Evolutionary conservation across 2,888 invertebrate genomes (phyloP), one percentile per base, ranked within the genome.

Genomic region (Cordilura impudica): DNA sequence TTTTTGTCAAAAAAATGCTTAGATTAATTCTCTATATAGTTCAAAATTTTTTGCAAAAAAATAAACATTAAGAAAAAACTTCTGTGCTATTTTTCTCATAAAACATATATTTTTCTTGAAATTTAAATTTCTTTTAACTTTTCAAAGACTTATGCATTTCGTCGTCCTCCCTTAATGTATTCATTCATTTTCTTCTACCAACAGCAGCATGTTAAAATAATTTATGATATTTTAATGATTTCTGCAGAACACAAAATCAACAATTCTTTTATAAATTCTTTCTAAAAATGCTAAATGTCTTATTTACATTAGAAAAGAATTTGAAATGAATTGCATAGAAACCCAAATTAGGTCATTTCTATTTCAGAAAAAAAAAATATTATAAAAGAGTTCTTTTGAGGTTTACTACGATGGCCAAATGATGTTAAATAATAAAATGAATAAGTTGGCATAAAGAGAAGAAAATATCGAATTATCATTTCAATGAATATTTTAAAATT

Each of bases 231-330:
- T 75, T 69, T 69, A 75, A 69, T 75, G 74, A 69, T 75, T 75
- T 54, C 74, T 75, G 26, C 61, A 56, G 67, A 61, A 61, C 54
- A 61, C 54, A 67, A 75, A 54, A 39, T 6, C 23, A 43, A 26
- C 26, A 26, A 39, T 39, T 39, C 35, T 47, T 54, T 39, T 65
- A 39, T 18, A 21, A 19, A 23, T 51, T 51, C 16, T 49, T 29
- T 60, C 51, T 31, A 29, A 35, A 21, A 61, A 45, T 69, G 61
- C 16, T 26, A 56, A 65, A 74, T 66, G 23, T 71, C 70, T 79
- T 74, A 74, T 79, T 79, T 73, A 66, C 74, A 79, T 79, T 66
- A 74, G 43, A 79, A 79, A 71, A 56, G 78, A 79, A 79, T 74
- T 71, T 60, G 43, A 74, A 79, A 74, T 79, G 70, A 56, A 26